Conservation (phyloP, 2,113 vertebrate genomes). For the Pygoscelis adeliae region DNA sequence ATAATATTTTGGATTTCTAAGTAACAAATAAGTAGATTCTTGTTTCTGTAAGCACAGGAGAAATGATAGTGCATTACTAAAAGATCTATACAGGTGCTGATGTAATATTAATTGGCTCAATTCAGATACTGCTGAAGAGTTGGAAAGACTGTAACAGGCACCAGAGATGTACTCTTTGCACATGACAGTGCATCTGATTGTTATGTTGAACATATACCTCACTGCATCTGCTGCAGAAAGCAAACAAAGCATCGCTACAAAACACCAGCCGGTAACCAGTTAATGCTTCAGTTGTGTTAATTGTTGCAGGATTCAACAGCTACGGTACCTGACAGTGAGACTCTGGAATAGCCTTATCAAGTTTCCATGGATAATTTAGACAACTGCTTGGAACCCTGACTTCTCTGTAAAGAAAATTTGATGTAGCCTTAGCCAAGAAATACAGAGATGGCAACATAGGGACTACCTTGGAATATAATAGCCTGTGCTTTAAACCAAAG, state of each 20-base stretch:
- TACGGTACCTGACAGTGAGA: not conserved
- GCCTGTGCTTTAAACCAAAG: not conserved
- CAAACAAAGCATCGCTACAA: not conserved
- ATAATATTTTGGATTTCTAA: not conserved
- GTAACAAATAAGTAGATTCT: not conserved
- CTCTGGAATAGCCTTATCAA: not conserved
- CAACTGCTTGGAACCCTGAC: not conserved
- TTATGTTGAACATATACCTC: not conserved
- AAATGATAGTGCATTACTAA: not conserved
- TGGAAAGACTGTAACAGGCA: not conserved
- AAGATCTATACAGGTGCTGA: not conserved
- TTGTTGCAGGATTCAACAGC: not conserved
- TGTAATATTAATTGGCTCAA: not conserved
- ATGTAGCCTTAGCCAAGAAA: not conserved
- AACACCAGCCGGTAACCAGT: not conserved
- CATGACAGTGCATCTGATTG: accelerated
- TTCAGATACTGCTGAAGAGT: not conserved
- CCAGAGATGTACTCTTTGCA: not conserved
- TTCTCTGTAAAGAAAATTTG: not conserved
- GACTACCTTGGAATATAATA: not conserved
- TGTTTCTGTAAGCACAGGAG: not conserved
- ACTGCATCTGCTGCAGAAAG: not conserved
- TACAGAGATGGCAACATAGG: not conserved
- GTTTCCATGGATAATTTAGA: not conserved
- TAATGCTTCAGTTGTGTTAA: not conserved